phyloP scores from a whole-genome alignment of 2,797 vertebrate species.

The Acipenser transmontanus region DNA sequence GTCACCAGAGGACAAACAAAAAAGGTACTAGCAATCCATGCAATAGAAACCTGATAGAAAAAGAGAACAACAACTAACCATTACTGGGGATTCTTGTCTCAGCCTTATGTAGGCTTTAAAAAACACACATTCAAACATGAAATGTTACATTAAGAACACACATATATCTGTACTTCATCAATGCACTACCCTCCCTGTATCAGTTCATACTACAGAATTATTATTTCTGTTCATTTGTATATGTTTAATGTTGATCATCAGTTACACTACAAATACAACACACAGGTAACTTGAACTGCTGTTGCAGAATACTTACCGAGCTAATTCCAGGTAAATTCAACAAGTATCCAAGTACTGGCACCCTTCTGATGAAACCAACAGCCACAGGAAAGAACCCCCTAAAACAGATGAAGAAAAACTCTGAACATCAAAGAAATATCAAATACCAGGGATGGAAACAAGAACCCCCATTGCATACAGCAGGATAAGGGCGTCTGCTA shows the following conservation, averaged over 20 bases:
- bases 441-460: too few species aligned
- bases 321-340: constrained; percentile 94
- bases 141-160: constrained; percentile 26
- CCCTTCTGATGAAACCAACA: constrained; percentile 89
- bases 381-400: constrained; percentile 96
- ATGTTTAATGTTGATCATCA: too few species aligned
- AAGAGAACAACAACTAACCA: constrained; percentile 84
- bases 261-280: too few species aligned
- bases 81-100: constrained; percentile 79
- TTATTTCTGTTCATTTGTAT: too few species aligned
- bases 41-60: constrained; percentile 66
- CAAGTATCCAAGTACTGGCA: constrained; percentile 85
- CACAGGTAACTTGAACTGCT: too few species aligned
- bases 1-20: background rate
- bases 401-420: constrained; percentile 14
- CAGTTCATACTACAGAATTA: too few species aligned
- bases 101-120: constrained; percentile 88
- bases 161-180: constrained; percentile 23
- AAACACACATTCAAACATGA: constrained; percentile 52
- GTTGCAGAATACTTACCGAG: constrained; percentile 67
- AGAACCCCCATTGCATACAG: too few species aligned
- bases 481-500: background rate
- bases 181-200: too few species aligned
- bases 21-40: constrained; percentile 46
- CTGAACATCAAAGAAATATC: background rate